Conservation (phyloP, 2,113 vertebrate species). For the Ellobius talpinus region DNA sequence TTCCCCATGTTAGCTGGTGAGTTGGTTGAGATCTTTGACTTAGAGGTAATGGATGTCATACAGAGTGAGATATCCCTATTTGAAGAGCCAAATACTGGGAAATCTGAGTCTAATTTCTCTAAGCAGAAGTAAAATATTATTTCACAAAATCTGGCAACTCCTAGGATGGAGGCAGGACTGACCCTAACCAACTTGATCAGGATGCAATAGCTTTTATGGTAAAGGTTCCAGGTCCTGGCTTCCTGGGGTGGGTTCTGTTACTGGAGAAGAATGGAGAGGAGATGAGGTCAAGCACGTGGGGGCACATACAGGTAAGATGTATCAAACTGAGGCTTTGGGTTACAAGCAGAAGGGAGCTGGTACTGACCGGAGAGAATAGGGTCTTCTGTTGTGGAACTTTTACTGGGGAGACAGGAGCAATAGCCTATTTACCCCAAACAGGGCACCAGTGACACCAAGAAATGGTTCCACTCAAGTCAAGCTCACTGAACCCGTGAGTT, state of each 20-base stretch:
- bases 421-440: not conserved
- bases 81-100: not conserved
- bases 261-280: not conserved
- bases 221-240: not conserved
- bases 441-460: not conserved
- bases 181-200: not conserved
- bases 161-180: not conserved
- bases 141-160: not conserved
- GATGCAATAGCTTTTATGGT: not conserved
- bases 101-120: not conserved
- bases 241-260: not conserved
- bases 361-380: not conserved
- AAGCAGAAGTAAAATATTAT: not conserved
- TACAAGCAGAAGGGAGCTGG: not conserved
- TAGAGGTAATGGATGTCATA: not conserved
- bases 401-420: not conserved
- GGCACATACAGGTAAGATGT: not conserved
- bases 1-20: not conserved
- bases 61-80: not conserved
- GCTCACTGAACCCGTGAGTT: not conserved
- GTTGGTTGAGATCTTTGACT: slow-evolving; percentile 16
- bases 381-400: not conserved
- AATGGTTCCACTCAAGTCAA: not conserved
- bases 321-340: not conserved
- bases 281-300: not conserved